Base-by-base conservation (phyloP, 2,888 invertebrate genomes). In the Yponomeuta malinellus region DNA sequence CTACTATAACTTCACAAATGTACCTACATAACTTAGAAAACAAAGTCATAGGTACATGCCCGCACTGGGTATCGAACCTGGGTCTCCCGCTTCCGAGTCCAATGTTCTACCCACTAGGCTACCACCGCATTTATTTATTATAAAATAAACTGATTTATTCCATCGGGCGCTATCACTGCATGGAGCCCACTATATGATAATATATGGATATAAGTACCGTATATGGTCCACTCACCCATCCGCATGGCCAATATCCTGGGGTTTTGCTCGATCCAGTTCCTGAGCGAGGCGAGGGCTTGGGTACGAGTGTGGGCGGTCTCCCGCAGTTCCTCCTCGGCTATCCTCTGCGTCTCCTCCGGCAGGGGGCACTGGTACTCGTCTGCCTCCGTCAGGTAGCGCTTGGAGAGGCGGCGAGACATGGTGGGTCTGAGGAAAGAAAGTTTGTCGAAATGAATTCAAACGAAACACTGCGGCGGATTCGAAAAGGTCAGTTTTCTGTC, bases 231-330 rank as follows among this genome's bases (percentile, higher is more conserved):
- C 86, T 86, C 84, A 95, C 95, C 96, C 84, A 96, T 90, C 77
- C 96, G 93, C 74, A 95, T 93, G 75, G 95, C 94, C 77, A 93
- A 88, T 73, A 96, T 95, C 77, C 94, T 94, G 0, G 95, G 94
- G 80, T 96, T 96, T 79, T 95, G 93, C 74, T 93, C 93, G 77
- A 96, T 93, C 96, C 96, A 96, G 77, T 93, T 94, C 68, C 96
- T 89, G 76, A 96, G 85, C 15, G 95, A 93, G 12, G 92, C 90
- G 69, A 96, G 85, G 0, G 96, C 95, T 78, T 95, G 94, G 3
- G 93, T 90, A 72, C 96, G 91, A 8, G 93, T 88, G 73, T 91
- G 93, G 23, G 93, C 93, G n/a, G 95, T 95, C 81, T 96, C 96
- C 43, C 95, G 84, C 15, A 96, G 91, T 80, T 96, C 94, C 68